Percentiles rank a stretch among this genome's conserved stretches.
phyloP scores from a whole-genome alignment of 2,888 invertebrate genomes.

The Dusona sp. region DNA sequence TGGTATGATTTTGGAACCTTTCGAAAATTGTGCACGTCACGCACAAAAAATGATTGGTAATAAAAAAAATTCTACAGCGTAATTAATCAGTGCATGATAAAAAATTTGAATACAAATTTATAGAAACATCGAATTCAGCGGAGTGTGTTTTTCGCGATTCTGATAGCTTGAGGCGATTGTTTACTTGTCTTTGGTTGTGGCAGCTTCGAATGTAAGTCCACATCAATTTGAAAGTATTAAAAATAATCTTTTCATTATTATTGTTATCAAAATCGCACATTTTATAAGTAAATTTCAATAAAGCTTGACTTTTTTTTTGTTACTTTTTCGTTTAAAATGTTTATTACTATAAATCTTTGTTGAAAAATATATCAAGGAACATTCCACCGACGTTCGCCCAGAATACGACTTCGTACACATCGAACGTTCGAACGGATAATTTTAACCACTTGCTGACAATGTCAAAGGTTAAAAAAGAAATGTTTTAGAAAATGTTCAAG shows the following conservation, averaged over 20 bases:
- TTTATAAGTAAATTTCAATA: background rate
- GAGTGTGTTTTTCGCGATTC: conserved; percentile 72
- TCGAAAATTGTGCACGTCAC: conserved; percentile 84
- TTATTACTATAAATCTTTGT: background rate
- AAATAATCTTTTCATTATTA: background rate
- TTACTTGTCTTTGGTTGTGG: conserved; percentile 72
- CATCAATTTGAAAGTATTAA: background rate
- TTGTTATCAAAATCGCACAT: background rate
- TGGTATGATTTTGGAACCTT: conserved; percentile 86
- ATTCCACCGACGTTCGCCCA: conserved; percentile 34
- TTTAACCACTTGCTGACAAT: conserved; percentile 68
- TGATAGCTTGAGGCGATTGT: conserved; percentile 69
- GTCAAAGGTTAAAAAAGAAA: conserved; percentile 66
- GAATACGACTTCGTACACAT: conserved; percentile 29
- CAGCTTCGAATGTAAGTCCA: conserved; percentile 75
- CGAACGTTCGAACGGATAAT: conserved; percentile 32
- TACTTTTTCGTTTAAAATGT: background rate
- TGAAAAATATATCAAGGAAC: conserved; percentile 59
- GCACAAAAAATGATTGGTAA: conserved; percentile 80
- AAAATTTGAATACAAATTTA: conserved; percentile 3
- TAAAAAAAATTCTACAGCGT: background rate
- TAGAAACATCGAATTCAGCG: conserved; percentile 46
- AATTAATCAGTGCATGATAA: background rate
- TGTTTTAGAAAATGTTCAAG: background rate
- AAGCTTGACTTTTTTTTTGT: background rate